Percentiles rank a stretch among this genome's conserved stretches.
These are phyloP conservation scores for Dasyprocta punctata DNA, from an alignment of 2,113 vertebrate species.

Conservation along the genomic window DNA sequence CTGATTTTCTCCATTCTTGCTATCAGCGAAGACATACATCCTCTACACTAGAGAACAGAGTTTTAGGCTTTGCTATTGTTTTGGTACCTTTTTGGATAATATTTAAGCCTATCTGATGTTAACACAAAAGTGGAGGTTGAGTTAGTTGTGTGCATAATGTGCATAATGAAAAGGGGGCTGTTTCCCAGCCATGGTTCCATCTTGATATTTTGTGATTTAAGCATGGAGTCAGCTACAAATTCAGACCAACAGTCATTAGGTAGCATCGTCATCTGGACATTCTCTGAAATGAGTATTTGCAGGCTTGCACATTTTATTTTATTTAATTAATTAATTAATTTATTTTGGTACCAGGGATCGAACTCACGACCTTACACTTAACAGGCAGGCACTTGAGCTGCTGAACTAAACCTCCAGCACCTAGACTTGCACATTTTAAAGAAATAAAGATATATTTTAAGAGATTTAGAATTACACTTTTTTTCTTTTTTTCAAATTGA, in stretches of 20 bases:
- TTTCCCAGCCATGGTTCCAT: no score
- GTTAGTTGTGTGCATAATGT: rapidly evolving
- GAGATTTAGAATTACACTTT: background rate
- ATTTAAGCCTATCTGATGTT: background rate
- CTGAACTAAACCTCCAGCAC: no score
- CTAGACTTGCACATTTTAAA: background rate
- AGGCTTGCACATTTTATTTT: background rate
- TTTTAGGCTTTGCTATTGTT: background rate
- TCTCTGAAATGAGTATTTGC: background rate
- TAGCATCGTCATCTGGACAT: background rate
- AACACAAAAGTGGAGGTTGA: background rate
- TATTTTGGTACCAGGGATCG: no score
- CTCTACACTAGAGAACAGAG: background rate
- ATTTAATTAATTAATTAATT: no score
- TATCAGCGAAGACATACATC: background rate
- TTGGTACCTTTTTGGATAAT: background rate
- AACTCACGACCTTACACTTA: no score
- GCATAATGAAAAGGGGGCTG: no score
- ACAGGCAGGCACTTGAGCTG: no score
- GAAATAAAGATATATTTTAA: background rate
- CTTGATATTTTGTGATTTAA: background rate
- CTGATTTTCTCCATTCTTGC: background rate
- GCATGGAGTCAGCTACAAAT: background rate
- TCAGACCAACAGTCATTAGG: background rate
- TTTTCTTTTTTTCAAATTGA: background rate